phyloP scores from a whole-genome alignment of 2,113 vertebrate species.

The Myotis davidii region DNA sequence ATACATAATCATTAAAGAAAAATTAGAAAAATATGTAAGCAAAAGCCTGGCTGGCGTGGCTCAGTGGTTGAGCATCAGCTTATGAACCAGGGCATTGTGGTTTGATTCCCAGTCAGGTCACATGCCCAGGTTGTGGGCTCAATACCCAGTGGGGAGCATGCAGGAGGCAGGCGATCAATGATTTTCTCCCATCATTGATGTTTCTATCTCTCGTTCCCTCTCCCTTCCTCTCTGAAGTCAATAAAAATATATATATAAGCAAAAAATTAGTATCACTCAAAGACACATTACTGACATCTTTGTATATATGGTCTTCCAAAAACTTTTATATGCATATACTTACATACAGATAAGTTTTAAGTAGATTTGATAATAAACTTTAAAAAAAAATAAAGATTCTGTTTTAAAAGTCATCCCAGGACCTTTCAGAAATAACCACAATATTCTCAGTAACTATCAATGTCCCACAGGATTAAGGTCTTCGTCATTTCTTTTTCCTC shows the following conservation, averaged over 20 bases:
- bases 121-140: no score
- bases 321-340: background rate
- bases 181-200: no score
- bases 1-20: conserved; percentile 3
- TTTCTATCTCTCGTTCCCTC: no score
- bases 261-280: conserved; percentile 33
- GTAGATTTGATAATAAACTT: background rate
- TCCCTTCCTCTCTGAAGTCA: no score
- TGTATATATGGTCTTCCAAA: background rate
- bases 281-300: background rate
- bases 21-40: background rate
- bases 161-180: no score
- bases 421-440: conserved; percentile 27
- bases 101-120: no score
- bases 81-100: no score
- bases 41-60: no score
- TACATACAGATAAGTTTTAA: background rate
- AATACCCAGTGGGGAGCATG: no score
- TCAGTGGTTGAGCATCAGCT: no score
- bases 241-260: background rate
- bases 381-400: conserved; percentile 2
- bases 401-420: background rate
- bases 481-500: conserved; percentile 48
- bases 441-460: background rate
- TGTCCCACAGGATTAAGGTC: conserved; percentile 1